Evolutionary conservation across 2,888 invertebrate genomes (phyloP).

Genomic region (Lissocephala sabroskyi): DNA sequence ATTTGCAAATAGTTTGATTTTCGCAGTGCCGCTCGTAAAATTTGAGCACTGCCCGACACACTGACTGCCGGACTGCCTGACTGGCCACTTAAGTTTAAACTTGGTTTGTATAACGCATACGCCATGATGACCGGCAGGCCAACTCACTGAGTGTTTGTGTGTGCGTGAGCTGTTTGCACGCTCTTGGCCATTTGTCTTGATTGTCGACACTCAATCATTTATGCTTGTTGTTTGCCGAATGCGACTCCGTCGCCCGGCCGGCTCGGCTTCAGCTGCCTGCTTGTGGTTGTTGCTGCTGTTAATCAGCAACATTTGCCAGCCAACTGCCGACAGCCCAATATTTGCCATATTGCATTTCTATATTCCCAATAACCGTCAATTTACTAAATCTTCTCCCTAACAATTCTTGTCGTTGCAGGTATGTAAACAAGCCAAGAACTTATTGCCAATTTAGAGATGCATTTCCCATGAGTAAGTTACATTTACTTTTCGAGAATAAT

Average conservation of each 20-base stretch:
- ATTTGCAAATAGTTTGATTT: slow-evolving; percentile 37
- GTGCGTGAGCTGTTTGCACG: slow-evolving; percentile 11
- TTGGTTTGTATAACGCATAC: slow-evolving; percentile 22
- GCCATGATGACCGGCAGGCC: too few relatives aligned
- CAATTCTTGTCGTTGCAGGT: slow-evolving; percentile 38
- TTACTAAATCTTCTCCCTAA: not conserved
- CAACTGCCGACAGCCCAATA: not conserved
- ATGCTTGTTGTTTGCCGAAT: slow-evolving; percentile 47
- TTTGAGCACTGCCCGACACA: not conserved
- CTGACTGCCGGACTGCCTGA: not conserved
- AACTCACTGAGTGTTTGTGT: slow-evolving; percentile 2
- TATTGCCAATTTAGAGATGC: too few relatives aligned
- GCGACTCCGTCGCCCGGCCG: too few relatives aligned
- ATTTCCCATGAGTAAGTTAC: too few relatives aligned
- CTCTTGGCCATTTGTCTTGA: slow-evolving; percentile 51
- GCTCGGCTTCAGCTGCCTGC: too few relatives aligned
- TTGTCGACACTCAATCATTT: slow-evolving; percentile 40
- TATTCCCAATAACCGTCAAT: too few relatives aligned
- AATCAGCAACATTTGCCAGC: not conserved
- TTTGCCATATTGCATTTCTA: not conserved
- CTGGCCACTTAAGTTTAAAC: slow-evolving; percentile 19
- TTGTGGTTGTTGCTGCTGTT: not conserved
- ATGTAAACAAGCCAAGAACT: too few relatives aligned
- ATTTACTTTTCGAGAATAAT: too few relatives aligned
- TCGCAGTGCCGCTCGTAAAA: slow-evolving; percentile 1